These are phyloP conservation scores for Monoplex corrugatus DNA, from an alignment of 2,888 invertebrate species.

Conservation along the genomic window DNA sequence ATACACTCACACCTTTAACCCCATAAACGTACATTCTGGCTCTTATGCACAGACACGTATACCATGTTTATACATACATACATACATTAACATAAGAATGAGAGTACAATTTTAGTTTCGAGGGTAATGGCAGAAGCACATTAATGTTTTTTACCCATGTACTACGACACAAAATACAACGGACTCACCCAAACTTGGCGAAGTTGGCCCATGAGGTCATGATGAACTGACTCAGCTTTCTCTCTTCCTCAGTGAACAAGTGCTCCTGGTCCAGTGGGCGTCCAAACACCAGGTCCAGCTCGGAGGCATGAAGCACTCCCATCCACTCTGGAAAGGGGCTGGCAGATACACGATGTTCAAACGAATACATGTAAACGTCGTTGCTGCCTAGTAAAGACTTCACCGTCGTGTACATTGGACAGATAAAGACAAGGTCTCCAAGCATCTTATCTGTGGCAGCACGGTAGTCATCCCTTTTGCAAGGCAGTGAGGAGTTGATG, in stretches of 20 bases:
- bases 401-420: background rate
- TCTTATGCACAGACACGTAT: too few relatives aligned
- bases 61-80: too few relatives aligned
- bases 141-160: too few relatives aligned
- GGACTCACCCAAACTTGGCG: slow-evolving; percentile 92
- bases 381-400: background rate
- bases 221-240: slow-evolving; percentile 90
- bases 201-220: slow-evolving; percentile 98
- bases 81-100: too few relatives aligned
- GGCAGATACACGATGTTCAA: slow-evolving; percentile 61
- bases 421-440: background rate
- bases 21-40: too few relatives aligned
- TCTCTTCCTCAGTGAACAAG: slow-evolving; percentile 91
- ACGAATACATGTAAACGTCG: slow-evolving; percentile 66
- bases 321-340: slow-evolving; percentile 70
- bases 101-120: too few relatives aligned
- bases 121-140: too few relatives aligned
- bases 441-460: background rate
- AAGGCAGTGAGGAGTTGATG: background rate
- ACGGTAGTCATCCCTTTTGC: background rate
- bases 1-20: too few relatives aligned
- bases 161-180: too few relatives aligned
- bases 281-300: slow-evolving; percentile 76
- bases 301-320: slow-evolving; percentile 77
- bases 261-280: slow-evolving; percentile 78